These are phyloP conservation scores for Rhopilema esculentum DNA, from an alignment of 30 jellyfish, hydroid and myxozoan species.

Conservation along the genomic window DNA sequence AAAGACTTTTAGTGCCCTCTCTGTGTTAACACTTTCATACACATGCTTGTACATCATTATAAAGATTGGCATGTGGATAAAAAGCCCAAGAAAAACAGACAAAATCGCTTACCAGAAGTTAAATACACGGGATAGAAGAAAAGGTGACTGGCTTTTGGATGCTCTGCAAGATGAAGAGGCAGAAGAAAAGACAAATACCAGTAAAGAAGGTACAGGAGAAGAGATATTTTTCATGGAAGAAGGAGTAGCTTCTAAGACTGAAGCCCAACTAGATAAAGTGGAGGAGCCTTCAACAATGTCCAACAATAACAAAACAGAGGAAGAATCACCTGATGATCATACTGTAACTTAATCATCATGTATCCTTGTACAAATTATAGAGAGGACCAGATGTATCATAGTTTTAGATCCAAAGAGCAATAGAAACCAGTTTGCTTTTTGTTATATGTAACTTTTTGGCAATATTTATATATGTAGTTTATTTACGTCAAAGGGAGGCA, in stretches of 20 bases:
- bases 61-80: constrained; percentile 5
- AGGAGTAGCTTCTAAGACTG: background rate
- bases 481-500: background rate
- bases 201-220: background rate
- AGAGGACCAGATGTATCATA: background rate
- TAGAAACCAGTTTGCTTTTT: background rate
- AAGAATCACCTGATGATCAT: background rate
- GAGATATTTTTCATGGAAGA: constrained; percentile 1
- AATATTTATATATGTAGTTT: too few species aligned
- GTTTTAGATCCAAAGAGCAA: background rate
- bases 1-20: constrained; percentile 54
- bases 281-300: background rate
- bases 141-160: constrained; percentile 78
- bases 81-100: constrained; percentile 10
- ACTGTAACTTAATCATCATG: background rate
- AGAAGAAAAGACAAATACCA: background rate
- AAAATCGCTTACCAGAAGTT: constrained; percentile 35
- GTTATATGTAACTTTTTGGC: background rate
- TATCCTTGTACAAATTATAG: background rate
- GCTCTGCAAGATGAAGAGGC: constrained; percentile 58
- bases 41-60: constrained; percentile 16
- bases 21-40: constrained; percentile 46
- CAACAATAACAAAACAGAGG: background rate
- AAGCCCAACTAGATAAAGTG: background rate
- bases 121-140: constrained; percentile 32